Conservation (phyloP, 2,797 vertebrate species). For the Heterohyrax brucei region DNA sequence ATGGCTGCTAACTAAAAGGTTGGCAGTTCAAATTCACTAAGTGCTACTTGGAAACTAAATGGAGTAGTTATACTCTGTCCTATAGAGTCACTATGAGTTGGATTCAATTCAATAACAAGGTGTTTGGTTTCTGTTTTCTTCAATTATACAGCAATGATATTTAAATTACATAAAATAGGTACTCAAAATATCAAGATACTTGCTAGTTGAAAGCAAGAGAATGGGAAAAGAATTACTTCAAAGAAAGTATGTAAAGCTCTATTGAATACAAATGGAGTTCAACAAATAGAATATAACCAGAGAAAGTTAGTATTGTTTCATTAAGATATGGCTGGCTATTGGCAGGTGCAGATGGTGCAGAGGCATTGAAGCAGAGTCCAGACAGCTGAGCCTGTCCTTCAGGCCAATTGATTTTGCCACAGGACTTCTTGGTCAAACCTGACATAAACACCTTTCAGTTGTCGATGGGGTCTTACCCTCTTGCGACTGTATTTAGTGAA, state of each 20-base stretch:
- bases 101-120: too few species aligned
- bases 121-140: too few species aligned
- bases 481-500: too few species aligned
- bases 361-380: too few species aligned
- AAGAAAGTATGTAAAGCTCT: not conserved
- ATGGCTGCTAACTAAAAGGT: too few species aligned
- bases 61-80: too few species aligned
- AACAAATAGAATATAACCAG: not conserved
- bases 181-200: not conserved
- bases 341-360: too few species aligned
- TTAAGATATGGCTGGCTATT: too few species aligned
- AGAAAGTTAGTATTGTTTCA: not conserved
- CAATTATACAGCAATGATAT: not conserved
- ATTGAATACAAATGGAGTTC: not conserved
- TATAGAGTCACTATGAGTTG: too few species aligned
- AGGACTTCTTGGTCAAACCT: not conserved
- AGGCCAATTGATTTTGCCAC: not conserved
- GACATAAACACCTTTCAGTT: not conserved
- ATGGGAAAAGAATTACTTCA: too few species aligned
- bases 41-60: too few species aligned
- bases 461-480: not conserved
- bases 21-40: too few species aligned
- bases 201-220: not conserved
- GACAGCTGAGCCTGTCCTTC: not conserved
- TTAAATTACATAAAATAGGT: not conserved